Evolutionary conservation across 2,797 vertebrate species (phyloP).

Genomic region (Scolopax bukidnonensis): DNA sequence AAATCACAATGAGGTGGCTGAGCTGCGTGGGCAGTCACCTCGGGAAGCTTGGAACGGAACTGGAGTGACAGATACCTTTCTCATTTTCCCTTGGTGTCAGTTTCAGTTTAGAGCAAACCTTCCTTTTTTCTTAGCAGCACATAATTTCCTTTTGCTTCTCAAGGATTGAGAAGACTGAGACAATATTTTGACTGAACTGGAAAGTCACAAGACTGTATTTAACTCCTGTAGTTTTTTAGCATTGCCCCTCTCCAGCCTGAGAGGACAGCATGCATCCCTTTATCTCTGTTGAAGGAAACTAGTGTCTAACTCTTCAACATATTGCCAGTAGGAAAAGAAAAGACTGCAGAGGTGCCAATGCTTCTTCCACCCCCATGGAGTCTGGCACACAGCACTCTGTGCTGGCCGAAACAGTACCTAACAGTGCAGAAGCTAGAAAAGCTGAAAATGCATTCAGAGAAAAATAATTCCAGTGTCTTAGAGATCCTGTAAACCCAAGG

Average conservation of each 20-base stretch:
- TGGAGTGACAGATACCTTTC: not conserved
- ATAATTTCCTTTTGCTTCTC: not conserved
- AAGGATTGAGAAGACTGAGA: not conserved
- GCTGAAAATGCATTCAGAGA: slow-evolving; percentile 31
- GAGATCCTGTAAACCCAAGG: slow-evolving; percentile 29
- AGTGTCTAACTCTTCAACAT: not conserved
- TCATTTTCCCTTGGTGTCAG: not conserved
- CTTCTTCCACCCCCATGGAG: not conserved
- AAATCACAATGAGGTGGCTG: not conserved
- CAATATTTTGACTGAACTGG: not conserved
- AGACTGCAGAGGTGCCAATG: not conserved
- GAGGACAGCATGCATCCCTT: not conserved
- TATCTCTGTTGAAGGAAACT: not conserved
- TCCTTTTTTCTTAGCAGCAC: slow-evolving; percentile 16
- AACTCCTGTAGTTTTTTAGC: not conserved
- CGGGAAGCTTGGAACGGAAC: not conserved
- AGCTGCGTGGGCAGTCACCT: not conserved
- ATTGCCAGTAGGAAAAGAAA: not conserved
- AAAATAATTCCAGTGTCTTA: slow-evolving; percentile 74
- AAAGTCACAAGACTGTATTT: not conserved
- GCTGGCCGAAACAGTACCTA: not conserved
- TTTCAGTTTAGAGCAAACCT: not conserved
- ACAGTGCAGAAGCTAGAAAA: slow-evolving; percentile 33
- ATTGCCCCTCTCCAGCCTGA: not conserved
- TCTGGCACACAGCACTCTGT: not conserved